Evolutionary conservation across 2,888 invertebrate species (phyloP), one percentile per base, ranked within the genome.

Genomic region (Oscheius sp.): DNA sequence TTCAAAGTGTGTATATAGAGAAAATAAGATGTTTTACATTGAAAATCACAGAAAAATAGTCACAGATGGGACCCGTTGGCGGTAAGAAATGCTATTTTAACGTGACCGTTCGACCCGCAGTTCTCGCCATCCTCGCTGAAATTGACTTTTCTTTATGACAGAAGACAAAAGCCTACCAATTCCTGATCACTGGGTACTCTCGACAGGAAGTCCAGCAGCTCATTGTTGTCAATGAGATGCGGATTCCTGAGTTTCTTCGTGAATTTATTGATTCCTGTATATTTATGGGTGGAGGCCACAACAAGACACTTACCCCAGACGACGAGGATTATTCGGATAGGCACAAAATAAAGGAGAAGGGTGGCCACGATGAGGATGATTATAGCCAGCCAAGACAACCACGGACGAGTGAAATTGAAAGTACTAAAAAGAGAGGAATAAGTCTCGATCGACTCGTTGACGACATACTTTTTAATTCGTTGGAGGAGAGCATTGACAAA

Each of bases 401-500:
- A 97, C 77, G 97, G 96, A 89, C 96, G 94, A 76, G 96, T 95
- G 91, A 97, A 99, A 90, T 96, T 96, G 91, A 95, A 95, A 75
- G 95, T 93, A 90, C 95, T 96, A 91, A 77, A 92, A 92, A 77
- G 84, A 12, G 46, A 23, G 49, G 21, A n/a, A 55, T 55, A 55
- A 16, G n/a, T n/a, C n/a, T n/a, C 18, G 3, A 13, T 23, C 13
- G 7, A 5, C 12, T 27, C 25, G n/a, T 61, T 35, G 21, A 12
- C 35, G 41, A 64, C 77, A 2, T 16, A 96, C 96, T 98, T 98
- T 91, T 95, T 95, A 71, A 96, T 93, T 88, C 94, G 93, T 90
- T 98, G 97, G 79, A 95, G 93, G 75, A 97, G 91, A n/a, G 95
- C 94, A 9, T 96, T 96, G 76, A 96, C 92, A 88, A 93, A 94